Base-by-base conservation (phyloP, 2,113 vertebrate species). In the Pavo muticus region DNA sequence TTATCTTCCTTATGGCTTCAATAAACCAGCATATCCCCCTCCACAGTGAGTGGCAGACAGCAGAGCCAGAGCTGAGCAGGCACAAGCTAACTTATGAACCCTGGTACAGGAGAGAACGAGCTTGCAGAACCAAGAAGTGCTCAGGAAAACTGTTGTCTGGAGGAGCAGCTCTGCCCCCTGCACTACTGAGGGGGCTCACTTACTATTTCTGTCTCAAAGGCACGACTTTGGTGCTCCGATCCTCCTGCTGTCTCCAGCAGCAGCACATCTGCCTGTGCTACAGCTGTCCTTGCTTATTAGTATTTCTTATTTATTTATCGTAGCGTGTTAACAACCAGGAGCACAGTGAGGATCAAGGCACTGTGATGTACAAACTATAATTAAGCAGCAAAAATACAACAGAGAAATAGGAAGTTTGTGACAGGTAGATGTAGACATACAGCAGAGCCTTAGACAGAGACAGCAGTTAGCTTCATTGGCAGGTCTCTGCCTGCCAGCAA, bases 61-160 rank as follows among this genome's bases (percentile, higher is more conserved):
- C 4, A n/a, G 18, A 13, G 18, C 35, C 40, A 57, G 54, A 86
- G 27, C 23, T 83, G 37, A 6, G 30, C 12, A 32, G 71, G 12
- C 16, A n/a, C 4, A 47, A n/a, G 16, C 9, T 72, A 37, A 59
- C 1, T 18, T 70, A 19, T 11, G 23, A 3, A 48, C 10, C 2
- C 16, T 23, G 1, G 5, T 65, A 2, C n/a, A 44, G 60, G 15
- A 7, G 21, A 77, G 35, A 25, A 52, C 47, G 14, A 54, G 4
- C 3, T 60, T 45, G 24, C 6, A 67, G 15, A n/a, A 29, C 18
- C 9, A 18, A 0, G 0, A 44, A 32, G 13, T 27, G 18, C 30
- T 80, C 60, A 17, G 17, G 24, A 77, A 81, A 4, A 3, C 9
- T 19, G 40, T 47, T 1, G 12, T 17, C 37, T 74, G 44, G n/a